These are phyloP conservation scores for Gallinago stenura DNA, from an alignment of 2,797 vertebrate species.

Conservation along the genomic window DNA sequence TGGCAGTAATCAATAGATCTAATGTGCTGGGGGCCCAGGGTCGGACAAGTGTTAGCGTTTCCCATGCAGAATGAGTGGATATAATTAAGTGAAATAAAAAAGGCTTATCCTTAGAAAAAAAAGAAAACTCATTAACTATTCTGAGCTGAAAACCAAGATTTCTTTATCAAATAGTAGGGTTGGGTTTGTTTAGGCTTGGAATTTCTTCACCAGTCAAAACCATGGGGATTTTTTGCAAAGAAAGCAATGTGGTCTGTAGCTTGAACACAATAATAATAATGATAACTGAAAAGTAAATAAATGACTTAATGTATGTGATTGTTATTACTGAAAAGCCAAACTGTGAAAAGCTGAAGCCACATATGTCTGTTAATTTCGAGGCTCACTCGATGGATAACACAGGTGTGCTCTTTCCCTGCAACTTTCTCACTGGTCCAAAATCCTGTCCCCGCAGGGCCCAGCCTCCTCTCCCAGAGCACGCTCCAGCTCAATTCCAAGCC, in stretches of 20 bases:
- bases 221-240: neutral
- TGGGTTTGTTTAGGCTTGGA: neutral
- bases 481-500: slow-evolving; percentile 98
- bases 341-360: slow-evolving; percentile 58
- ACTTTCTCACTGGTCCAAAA: slow-evolving; percentile 88
- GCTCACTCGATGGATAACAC: slow-evolving; percentile 85
- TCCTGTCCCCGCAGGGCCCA: slow-evolving; percentile 86
- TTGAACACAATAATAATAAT: neutral
- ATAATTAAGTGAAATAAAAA: slow-evolving; percentile 56
- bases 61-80: neutral
- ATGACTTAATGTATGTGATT: slow-evolving; percentile 10
- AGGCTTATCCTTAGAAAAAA: neutral
- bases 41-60: slow-evolving; percentile 21
- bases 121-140: neutral
- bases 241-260: neutral
- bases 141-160: neutral
- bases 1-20: slow-evolving; percentile 53
- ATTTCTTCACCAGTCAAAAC: slow-evolving; percentile 50
- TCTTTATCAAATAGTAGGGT: neutral
- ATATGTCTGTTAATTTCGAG: slow-evolving; percentile 74
- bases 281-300: neutral
- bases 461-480: slow-evolving; percentile 96
- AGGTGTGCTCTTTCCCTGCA: slow-evolving; percentile 84
- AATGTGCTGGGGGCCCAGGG: neutral
- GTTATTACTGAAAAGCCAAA: slow-evolving; percentile 62